phyloP scores from a whole-genome alignment of 2,113 vertebrate genomes.

The Microcebus jonahi region DNA sequence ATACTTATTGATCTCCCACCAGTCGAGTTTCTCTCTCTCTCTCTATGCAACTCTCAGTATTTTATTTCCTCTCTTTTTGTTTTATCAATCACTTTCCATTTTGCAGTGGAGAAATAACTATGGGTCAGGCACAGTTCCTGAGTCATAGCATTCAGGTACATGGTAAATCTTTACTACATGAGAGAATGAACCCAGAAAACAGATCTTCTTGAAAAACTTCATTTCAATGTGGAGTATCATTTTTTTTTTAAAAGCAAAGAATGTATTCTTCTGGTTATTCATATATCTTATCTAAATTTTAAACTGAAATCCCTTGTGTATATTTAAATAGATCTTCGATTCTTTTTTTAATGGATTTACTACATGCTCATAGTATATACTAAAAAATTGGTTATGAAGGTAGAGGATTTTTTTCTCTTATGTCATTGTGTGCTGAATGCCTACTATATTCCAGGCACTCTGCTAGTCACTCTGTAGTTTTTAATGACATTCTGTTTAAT shows the following conservation, averaged over 20 bases:
- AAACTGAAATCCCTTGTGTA: not conserved
- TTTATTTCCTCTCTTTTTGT: not conserved
- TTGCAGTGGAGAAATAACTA: not conserved
- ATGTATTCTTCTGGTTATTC: not conserved
- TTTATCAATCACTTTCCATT: not conserved
- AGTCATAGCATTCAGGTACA: not conserved
- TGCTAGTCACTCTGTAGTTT: not conserved
- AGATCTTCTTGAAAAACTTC: not conserved
- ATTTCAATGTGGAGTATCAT: not conserved
- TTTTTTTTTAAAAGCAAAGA: not conserved
- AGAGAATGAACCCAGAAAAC: not conserved
- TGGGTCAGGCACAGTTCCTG: not conserved
- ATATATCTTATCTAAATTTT: not conserved
- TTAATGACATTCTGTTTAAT: not conserved
- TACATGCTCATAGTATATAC: not conserved
- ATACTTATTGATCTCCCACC: not conserved
- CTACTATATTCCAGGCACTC: not conserved
- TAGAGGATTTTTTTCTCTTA: not conserved
- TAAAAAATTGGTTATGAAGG: conserved; percentile 23
- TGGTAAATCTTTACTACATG: not conserved
- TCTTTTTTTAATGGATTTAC: not conserved
- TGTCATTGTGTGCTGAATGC: not conserved
- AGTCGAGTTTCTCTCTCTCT: not conserved
- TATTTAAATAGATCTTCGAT: not conserved
- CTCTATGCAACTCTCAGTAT: not conserved